Evolutionary conservation across 1,140 invertebrate genomes (phyloP).

Genomic region (Coelopa frigida): DNA sequence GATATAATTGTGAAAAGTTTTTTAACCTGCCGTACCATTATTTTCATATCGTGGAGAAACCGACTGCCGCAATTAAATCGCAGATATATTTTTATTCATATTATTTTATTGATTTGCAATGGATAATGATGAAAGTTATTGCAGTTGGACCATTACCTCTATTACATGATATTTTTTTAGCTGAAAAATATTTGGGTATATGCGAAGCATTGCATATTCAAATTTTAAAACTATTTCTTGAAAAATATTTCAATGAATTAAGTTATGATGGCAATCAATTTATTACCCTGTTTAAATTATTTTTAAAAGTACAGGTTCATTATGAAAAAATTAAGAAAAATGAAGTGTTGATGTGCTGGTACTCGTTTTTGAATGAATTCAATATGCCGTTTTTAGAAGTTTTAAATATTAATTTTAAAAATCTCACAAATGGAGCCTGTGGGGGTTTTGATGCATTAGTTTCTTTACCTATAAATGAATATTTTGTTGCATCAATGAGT

Average conservation of each 20-base stretch:
- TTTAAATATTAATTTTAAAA: constrained; percentile 27
- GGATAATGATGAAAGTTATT: constrained; percentile 68
- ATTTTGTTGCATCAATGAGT: constrained; percentile 65
- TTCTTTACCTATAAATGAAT: constrained; percentile 39
- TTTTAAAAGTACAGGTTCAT: constrained; percentile 46
- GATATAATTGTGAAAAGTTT: constrained; percentile 70
- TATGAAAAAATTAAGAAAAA: constrained; percentile 28
- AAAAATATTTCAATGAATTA: constrained; percentile 57
- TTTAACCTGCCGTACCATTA: constrained; percentile 74
- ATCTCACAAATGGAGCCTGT: constrained; percentile 12
- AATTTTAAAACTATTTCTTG: constrained; percentile 57
- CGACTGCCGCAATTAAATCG: constrained; percentile 34
- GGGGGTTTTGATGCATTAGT: constrained; percentile 31
- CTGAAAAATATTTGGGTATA: no score
- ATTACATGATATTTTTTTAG: constrained; percentile 31
- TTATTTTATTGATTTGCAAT: constrained; percentile 57
- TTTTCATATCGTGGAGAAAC: constrained; percentile 41
- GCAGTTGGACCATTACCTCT: constrained; percentile 51
- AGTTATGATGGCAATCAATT: constrained; percentile 70
- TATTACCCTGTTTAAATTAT: constrained; percentile 60
- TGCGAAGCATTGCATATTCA: constrained; percentile 48
- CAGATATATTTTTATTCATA: constrained; percentile 41
- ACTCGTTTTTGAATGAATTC: constrained; percentile 35
- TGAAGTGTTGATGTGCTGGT: constrained; percentile 32
- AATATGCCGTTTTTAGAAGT: constrained; percentile 39